Conservation (phyloP, 2,797 vertebrate genomes). For the Sibirionetta formosa region DNA sequence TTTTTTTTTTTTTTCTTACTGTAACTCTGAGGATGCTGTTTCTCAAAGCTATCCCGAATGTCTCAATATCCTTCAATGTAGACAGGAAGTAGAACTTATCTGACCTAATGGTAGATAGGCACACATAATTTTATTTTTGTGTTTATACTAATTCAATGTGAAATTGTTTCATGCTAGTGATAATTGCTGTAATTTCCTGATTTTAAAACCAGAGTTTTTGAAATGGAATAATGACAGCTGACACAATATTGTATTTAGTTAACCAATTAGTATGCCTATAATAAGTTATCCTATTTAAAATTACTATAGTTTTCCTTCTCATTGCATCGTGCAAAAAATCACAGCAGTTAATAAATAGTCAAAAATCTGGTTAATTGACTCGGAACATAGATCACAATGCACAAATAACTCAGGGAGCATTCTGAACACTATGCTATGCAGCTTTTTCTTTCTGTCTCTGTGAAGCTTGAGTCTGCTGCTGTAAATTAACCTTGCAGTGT, state of each 20-base stretch:
- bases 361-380: not conserved
- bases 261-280: not conserved
- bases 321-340: not conserved
- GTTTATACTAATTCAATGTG: not conserved
- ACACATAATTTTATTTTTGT: not conserved
- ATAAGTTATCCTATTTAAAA: not conserved
- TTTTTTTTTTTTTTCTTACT: not conserved
- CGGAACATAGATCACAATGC: rapidly evolving
- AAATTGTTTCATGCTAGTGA: not conserved
- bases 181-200: not conserved
- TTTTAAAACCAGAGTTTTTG: not conserved
- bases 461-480: not conserved
- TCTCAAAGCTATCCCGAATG: not conserved
- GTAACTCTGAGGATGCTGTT: not conserved
- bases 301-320: not conserved
- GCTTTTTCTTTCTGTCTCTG: not conserved
- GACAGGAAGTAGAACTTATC: not conserved
- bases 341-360: not conserved
- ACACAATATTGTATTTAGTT: not conserved
- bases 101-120: not conserved
- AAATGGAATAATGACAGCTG: not conserved
- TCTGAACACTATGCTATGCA: rapidly evolving
- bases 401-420: not conserved
- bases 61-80: not conserved
- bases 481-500: not conserved